Evolutionary conservation across 2,888 invertebrate species (phyloP).

Genomic region (Amiota minor): DNA sequence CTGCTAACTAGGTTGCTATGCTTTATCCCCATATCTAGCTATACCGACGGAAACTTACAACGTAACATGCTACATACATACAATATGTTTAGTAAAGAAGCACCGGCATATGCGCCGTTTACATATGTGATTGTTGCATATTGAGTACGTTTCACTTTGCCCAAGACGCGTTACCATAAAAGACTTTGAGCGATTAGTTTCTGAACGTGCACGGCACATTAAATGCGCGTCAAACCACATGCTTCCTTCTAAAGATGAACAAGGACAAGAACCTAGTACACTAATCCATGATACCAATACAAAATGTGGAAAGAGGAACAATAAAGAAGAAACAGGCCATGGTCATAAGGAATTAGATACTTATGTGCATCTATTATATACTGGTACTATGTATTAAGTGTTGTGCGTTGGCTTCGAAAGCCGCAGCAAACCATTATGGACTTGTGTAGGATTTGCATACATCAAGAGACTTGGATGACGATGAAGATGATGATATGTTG

Average conservation of each 20-base stretch:
- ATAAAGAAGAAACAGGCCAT: neutral
- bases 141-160: too few relatives aligned
- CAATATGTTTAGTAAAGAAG: too few relatives aligned
- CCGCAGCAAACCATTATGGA: constrained; percentile 43
- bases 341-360: constrained; percentile 15
- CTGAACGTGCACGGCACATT: constrained; percentile 60
- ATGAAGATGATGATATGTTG: neutral
- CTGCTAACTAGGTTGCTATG: too few relatives aligned
- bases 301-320: neutral
- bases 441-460: constrained; percentile 45
- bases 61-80: too few relatives aligned
- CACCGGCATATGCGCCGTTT: too few relatives aligned
- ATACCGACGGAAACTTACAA: too few relatives aligned
- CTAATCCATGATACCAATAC: constrained; percentile 30
- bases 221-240: constrained; percentile 41
- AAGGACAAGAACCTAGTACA: constrained; percentile 34
- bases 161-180: constrained; percentile 50
- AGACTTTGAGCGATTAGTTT: constrained; percentile 67
- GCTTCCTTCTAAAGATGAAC: constrained; percentile 33
- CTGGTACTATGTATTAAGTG: too few relatives aligned
- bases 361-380: constrained; percentile 12
- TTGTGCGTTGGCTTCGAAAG: neutral
- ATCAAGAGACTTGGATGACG: neutral
- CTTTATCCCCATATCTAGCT: too few relatives aligned
- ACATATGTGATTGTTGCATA: too few relatives aligned